These are phyloP conservation scores for Acromyrmex charruanus DNA, from an alignment of 1,140 invertebrate genomes.

Conservation along the genomic window DNA sequence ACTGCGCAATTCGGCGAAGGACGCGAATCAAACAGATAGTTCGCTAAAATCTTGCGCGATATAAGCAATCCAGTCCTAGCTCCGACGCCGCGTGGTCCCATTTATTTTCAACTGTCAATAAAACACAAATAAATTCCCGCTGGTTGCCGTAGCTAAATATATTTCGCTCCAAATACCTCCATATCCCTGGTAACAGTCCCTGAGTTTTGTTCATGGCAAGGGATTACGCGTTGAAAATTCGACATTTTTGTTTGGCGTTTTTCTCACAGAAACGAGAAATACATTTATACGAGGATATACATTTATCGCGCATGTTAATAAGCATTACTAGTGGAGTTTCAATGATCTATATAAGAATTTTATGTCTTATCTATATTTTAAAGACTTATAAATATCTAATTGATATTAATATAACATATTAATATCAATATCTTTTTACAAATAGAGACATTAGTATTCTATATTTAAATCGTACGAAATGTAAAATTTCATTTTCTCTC, in stretches of 20 bases:
- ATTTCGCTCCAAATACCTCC: conserved; percentile 60
- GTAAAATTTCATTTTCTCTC: neutral
- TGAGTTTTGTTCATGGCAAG: conserved; percentile 47
- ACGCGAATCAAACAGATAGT: conserved; percentile 36
- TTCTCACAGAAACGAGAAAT: neutral
- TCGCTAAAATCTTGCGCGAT: conserved; percentile 28
- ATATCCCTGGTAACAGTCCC: conserved; percentile 46
- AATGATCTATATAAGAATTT: neutral
- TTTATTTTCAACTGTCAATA: conserved; percentile 78
- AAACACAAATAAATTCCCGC: conserved; percentile 77
- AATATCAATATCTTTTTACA: neutral
- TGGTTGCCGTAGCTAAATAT: conserved; percentile 67
- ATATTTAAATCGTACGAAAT: conserved; percentile 12
- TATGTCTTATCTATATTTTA: neutral
- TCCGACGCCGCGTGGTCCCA: conserved; percentile 61
- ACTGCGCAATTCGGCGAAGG: neutral
- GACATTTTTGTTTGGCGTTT: conserved; percentile 7
- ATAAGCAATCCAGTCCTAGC: conserved; percentile 29
- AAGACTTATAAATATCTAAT: neutral
- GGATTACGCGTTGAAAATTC: conserved; percentile 56
- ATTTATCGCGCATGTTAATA: conserved; percentile 38
- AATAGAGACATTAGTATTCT: neutral
- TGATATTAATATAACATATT: neutral
- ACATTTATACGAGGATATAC: neutral
- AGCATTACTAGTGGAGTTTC: neutral